Evolutionary conservation across 2,113 vertebrate genomes (phyloP).

Genomic region (Nycticebus coucang): DNA sequence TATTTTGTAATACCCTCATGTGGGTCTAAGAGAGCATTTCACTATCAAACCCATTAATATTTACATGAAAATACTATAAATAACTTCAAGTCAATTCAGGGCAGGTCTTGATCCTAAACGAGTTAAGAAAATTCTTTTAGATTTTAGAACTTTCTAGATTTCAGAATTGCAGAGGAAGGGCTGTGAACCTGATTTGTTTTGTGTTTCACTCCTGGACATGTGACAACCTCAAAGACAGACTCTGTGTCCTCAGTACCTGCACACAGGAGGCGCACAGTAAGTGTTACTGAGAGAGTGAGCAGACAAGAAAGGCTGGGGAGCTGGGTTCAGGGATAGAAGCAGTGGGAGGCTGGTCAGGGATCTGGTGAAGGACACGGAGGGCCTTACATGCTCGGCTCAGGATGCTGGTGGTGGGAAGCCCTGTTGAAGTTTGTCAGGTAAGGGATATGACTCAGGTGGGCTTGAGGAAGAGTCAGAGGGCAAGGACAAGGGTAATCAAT

Average conservation of each 20-base stretch:
- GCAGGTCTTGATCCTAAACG: not conserved
- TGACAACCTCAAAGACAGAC: not conserved
- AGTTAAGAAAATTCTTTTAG: constrained; percentile 7
- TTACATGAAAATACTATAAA: not conserved
- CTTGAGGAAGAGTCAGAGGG: not conserved
- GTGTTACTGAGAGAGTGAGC: not conserved
- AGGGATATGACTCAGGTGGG: not conserved
- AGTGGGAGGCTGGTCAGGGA: not conserved
- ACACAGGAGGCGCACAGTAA: not conserved
- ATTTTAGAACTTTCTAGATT: constrained; percentile 27
- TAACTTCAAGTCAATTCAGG: not conserved
- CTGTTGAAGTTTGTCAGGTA: not conserved
- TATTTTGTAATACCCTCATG: not conserved
- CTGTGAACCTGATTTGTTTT: not conserved
- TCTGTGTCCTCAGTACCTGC: not conserved
- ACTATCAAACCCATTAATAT: not conserved
- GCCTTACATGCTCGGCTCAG: no score
- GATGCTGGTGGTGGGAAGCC: not conserved
- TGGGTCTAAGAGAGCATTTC: not conserved
- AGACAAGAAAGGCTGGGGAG: not conserved
- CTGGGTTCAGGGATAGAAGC: not conserved
- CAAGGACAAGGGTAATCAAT: not conserved
- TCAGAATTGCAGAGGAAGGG: not conserved
- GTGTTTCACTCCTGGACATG: not conserved
- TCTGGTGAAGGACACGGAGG: not conserved